Base-by-base conservation (phyloP, 2,797 vertebrate genomes). In the Odontamblyopus lacepedii region DNA sequence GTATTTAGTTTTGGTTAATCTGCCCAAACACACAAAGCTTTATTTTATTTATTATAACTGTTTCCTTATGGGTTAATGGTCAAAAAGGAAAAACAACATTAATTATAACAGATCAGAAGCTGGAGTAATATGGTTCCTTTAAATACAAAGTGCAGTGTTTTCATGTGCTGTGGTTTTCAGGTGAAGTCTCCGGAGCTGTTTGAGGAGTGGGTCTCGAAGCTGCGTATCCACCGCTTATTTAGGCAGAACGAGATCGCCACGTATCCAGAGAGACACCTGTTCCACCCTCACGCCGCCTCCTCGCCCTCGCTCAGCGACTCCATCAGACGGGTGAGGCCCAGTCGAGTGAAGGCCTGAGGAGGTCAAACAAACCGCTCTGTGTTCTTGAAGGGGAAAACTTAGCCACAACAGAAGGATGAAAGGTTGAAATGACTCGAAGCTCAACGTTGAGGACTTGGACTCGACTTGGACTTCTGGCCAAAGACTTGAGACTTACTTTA, bases 231-330 rank as follows among this genome's bases (percentile, higher is more conserved):
- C 81, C 94, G 98, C 0, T 89, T 97, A 79, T 99, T 95, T 79
- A 95, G 98, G 30, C 98, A 99, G 90, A 98, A 98, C 0, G 97
- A 99, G 91, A 99, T 99, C 8, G 94, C 97, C 75, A 95, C 94
- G 92, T 97, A 97, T 83, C 97, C 98, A 15, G 96, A 98, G 0
- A 85, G 90, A 70, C 93, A 92, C 62, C 95, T 95, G 73, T 96
- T 96, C 87, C 93, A 95, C 87, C 90, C 95, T 12, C 91, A 83
- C 13, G 72, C 93, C 15, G 61, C 93, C 0, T 77, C 92, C 74
- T 83, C 93, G 0, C 84, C 95, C 30, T 90, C 90, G 13, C 83
- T 91, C 73, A 88, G 85, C 41, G 56, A 94, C 72, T 85, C 93
- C 11, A 79, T 90, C 66, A 94, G 94, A 90, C 96, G 93, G 94